A percentile compares a stretch with the other conserved stretches of the same genome.
Conservation (phyloP, 2,797 vertebrate species). For the Dromococcyx pavoninus region DNA sequence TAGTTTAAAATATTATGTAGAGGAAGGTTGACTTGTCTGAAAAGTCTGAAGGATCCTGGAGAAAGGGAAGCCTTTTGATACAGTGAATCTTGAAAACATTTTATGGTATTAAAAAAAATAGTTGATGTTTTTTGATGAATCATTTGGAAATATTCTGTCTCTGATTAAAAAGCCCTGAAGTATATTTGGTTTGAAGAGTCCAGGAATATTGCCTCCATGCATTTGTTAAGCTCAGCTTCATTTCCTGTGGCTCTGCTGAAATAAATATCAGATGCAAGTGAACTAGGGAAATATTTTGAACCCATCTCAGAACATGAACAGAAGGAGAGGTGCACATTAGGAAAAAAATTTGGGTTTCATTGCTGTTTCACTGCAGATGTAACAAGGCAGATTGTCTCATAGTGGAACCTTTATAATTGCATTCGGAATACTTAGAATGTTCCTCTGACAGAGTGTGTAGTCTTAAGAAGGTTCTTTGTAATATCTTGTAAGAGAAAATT, state of each 20-base stretch:
- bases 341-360: background rate
- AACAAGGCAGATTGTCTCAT: background rate
- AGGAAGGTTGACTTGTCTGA: background rate
- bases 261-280: slow-evolving; percentile 30
- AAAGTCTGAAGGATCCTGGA: background rate
- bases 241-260: slow-evolving; percentile 43
- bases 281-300: slow-evolving; percentile 4
- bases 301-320: background rate
- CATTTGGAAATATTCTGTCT: slow-evolving; percentile 6
- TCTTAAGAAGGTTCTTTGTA: background rate
- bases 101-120: background rate
- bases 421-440: background rate
- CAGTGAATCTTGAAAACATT: background rate
- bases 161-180: slow-evolving; percentile 22
- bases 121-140: background rate
- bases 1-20: background rate
- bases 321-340: background rate
- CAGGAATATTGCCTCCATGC: slow-evolving; percentile 23
- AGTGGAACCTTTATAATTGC: background rate
- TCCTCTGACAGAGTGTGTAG: background rate
- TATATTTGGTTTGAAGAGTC: slow-evolving; percentile 1
- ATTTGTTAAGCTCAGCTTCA: slow-evolving; percentile 27
- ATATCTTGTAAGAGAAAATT: background rate
- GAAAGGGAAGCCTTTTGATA: background rate
- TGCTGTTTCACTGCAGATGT: background rate